Base-by-base conservation (phyloP, 2,888 invertebrate genomes). In the Antheraea assamensis region DNA sequence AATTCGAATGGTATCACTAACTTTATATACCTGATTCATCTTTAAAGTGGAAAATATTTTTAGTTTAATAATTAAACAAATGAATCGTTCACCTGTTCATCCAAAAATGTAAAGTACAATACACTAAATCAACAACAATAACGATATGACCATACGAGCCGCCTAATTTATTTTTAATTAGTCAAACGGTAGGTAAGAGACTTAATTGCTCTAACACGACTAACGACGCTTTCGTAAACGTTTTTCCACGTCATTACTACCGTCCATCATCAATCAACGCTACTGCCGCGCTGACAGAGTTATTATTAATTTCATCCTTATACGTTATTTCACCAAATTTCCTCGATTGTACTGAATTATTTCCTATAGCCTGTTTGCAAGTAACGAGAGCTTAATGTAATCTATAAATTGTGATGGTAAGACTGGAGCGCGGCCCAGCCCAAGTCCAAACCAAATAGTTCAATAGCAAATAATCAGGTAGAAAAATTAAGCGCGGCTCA, bases 141-240 rank as follows among this genome's bases (percentile, higher is more conserved):
- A 66, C 19, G 30, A 66, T 31, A 66, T 27, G 64, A 31, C 30
- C 19, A 66, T 31, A 31, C 30, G 31, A 1, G 30, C 4, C 64
- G 64, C 64, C 70, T 73, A 73, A 73, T 73, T 70, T 73, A 73
- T 73, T 70, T 73, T 70, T 70, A 73, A 73, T 73, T 68, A 73
- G 73, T 49, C 68, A 66, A 66, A 66, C 64, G 64, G 64, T 66
- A 66, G 64, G 73, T 73, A 70, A 35, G 68, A 55, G 72, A 35
- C 68, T 64, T 74, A 74, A 74, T 66, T 71, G 74, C 71, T 71
- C 66, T 71, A 71, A 74, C 49, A 52, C 64, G 31, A 35, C 71
- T 74, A 71, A 71, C 35, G 71, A 74, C 71, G 49, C 35, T 49
- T n/a, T 10, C 52, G 71, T 74, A 64, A 74, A 71, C 64, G 66